Evolutionary conservation across 2,888 invertebrate species (phyloP).

Genomic region (Drosophila fulvimacula): DNA sequence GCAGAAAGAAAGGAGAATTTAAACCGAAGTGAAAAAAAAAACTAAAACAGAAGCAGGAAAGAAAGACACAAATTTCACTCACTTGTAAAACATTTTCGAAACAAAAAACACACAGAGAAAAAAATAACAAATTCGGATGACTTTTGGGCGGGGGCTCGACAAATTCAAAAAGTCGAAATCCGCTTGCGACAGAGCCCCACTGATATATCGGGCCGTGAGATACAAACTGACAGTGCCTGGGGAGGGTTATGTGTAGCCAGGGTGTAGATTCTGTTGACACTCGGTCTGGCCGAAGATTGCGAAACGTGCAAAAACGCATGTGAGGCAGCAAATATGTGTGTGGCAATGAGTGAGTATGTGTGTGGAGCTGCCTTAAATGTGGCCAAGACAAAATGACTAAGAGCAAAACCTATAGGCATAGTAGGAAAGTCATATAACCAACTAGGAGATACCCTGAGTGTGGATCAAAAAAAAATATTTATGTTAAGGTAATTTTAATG

Average conservation of each 20-base stretch:
- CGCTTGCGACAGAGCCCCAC: constrained; percentile 42
- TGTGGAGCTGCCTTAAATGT: constrained; percentile 30
- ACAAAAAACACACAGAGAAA: constrained; percentile 3
- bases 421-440: background rate
- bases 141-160: constrained; percentile 41
- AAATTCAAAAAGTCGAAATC: constrained; percentile 60
- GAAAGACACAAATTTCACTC: constrained; percentile 60
- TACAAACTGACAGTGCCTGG: constrained; percentile 15
- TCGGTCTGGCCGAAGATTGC: constrained; percentile 35
- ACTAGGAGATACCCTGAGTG: constrained; percentile 1
- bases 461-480: background rate
- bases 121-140: constrained; percentile 21
- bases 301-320: constrained; percentile 54
- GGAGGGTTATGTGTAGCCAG: background rate
- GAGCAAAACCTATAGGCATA: constrained; percentile 5
- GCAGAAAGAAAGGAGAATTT: constrained; percentile 5
- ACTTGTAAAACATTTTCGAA: constrained; percentile 72
- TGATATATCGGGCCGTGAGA: constrained; percentile 27
- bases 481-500: background rate
- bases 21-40: constrained; percentile 18
- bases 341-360: background rate
- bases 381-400: constrained; percentile 22
- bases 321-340: constrained; percentile 16
- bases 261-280: constrained; percentile 51
- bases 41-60: constrained; percentile 34